Percentiles rank a stretch among this genome's conserved stretches.
phyloP scores from a whole-genome alignment of 1,140 invertebrate genomes.

The Trichogramma pretiosum region DNA sequence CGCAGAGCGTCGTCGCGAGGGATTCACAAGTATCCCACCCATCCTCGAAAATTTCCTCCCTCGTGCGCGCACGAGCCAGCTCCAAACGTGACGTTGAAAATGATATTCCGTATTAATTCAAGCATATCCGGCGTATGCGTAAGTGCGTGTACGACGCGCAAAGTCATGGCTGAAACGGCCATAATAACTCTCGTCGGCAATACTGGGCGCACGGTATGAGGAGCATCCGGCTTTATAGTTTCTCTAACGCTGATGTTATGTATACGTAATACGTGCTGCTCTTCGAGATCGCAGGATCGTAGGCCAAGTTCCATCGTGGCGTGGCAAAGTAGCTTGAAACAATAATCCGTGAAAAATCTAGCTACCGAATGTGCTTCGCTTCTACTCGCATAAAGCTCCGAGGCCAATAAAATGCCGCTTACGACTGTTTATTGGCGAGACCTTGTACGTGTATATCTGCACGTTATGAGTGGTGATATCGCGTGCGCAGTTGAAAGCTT shows the following conservation, averaged over 20 bases:
- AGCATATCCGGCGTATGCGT: constrained; percentile 18
- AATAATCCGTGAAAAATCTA: constrained; percentile 29
- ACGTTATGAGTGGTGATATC: too few relatives aligned
- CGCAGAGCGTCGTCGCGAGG: too few relatives aligned
- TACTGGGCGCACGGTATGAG: too few relatives aligned
- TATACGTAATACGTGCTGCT: constrained; percentile 20
- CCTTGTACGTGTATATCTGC: too few relatives aligned
- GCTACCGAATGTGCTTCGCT: too few relatives aligned
- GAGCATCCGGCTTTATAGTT: constrained; percentile 16
- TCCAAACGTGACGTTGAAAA: constrained; percentile 15
- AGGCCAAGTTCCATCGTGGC: constrained; percentile 1
- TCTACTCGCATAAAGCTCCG: too few relatives aligned
- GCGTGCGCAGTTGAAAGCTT: neutral
- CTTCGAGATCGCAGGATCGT: constrained; percentile 22
- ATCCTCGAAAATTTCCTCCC: too few relatives aligned
- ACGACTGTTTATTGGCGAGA: constrained; percentile 27
- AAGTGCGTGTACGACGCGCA: too few relatives aligned
- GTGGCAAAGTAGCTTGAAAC: constrained; percentile 24
- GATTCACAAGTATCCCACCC: too few relatives aligned
- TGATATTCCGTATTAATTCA: constrained; percentile 17
- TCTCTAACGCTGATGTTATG: neutral
- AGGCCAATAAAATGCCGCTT: constrained; percentile 24
- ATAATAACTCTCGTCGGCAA: neutral
- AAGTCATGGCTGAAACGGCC: constrained; percentile 15
- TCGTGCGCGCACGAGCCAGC: too few relatives aligned